Evolutionary conservation across 2,113 vertebrate genomes (phyloP).

Genomic region (Apus apus): DNA sequence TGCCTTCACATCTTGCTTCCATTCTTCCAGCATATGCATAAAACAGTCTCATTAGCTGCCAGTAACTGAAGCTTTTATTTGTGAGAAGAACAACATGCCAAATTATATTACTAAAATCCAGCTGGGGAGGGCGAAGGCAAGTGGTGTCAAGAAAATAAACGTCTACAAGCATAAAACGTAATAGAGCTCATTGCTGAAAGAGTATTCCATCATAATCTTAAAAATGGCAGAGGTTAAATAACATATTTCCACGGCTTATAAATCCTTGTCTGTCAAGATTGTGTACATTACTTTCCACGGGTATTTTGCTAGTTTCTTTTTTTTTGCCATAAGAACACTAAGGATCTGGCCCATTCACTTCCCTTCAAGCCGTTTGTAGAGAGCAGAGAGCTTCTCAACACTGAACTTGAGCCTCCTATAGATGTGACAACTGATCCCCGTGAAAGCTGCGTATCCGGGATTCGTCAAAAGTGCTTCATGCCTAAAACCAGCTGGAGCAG

Average conservation of each 20-base stretch:
- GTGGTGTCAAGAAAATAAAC: background rate
- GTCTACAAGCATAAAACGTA: background rate
- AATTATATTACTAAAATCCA: background rate
- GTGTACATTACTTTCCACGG: background rate
- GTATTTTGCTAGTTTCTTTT: background rate
- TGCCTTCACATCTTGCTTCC: background rate
- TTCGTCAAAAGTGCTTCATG: rapidly evolving
- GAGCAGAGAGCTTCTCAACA: rapidly evolving
- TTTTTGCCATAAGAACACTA: rapidly evolving
- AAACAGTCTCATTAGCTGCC: background rate
- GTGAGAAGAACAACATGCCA: background rate
- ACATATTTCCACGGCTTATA: background rate
- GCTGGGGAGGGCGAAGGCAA: background rate
- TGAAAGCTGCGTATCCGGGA: rapidly evolving
- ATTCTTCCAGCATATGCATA: background rate
- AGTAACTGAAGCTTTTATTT: background rate
- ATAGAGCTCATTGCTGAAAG: background rate
- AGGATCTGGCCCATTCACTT: background rate
- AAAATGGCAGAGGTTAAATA: background rate
- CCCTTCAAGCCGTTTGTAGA: background rate
- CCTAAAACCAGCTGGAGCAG: background rate
- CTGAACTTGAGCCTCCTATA: rapidly evolving
- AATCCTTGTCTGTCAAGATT: background rate
- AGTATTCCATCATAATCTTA: background rate
- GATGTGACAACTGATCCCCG: rapidly evolving